Evolutionary conservation across 1,140 invertebrate genomes (phyloP).

Genomic region (Microvelia longipes): DNA sequence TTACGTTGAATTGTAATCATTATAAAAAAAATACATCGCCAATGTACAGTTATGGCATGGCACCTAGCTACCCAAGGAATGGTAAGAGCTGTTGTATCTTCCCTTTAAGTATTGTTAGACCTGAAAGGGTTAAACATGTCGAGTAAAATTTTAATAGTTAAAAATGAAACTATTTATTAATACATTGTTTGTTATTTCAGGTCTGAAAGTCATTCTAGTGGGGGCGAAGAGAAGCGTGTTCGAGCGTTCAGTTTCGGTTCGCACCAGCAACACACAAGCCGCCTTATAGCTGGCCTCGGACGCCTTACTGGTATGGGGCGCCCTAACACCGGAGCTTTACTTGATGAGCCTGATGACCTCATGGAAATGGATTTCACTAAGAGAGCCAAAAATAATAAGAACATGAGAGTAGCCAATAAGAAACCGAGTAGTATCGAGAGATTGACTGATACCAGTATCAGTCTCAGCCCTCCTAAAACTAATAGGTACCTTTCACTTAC

Average conservation of each 20-base stretch:
- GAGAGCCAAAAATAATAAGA: conserved; percentile 9
- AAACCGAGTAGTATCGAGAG: conserved; percentile 7
- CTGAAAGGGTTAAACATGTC: too few relatives aligned
- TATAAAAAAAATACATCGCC: too few relatives aligned
- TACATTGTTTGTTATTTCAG: too few relatives aligned
- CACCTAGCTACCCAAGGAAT: too few relatives aligned
- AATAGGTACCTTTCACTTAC: too few relatives aligned
- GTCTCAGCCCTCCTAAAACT: not conserved
- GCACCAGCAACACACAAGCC: conserved; percentile 24
- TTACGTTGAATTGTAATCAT: too few relatives aligned
- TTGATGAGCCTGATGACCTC: conserved; percentile 52
- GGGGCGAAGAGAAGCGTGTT: conserved; percentile 29
- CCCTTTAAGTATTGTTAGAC: too few relatives aligned
- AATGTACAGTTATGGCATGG: too few relatives aligned
- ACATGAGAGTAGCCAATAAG: conserved; percentile 6
- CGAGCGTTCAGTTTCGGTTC: conserved; percentile 56
- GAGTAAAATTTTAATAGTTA: too few relatives aligned
- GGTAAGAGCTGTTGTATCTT: too few relatives aligned
- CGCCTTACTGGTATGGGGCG: not conserved
- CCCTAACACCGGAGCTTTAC: conserved; percentile 30
- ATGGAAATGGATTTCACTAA: conserved; percentile 63
- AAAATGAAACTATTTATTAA: too few relatives aligned
- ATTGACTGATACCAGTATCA: not conserved
- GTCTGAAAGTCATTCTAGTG: not conserved
- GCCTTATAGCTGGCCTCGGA: conserved; percentile 2